These are phyloP conservation scores for Eciton burchellii DNA, from an alignment of 1,140 invertebrate species.

Conservation along the genomic window DNA sequence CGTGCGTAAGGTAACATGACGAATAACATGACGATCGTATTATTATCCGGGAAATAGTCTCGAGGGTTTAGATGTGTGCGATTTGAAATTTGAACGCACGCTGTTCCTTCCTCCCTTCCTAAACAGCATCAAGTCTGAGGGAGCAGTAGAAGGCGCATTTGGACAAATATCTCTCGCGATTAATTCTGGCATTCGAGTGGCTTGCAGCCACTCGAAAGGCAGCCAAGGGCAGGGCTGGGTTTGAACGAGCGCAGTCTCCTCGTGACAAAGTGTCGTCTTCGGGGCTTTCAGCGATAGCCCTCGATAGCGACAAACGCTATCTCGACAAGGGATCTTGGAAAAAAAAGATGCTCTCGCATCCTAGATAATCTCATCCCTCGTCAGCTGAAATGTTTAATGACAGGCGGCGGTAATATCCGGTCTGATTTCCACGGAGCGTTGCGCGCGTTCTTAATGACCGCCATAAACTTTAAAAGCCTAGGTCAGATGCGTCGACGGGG, in stretches of 20 bases:
- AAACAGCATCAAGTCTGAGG: too few species aligned
- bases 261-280: constrained; percentile 14
- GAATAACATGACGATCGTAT: too few species aligned
- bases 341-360: constrained; percentile 14
- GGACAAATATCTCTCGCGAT: too few species aligned
- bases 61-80: too few species aligned
- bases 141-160: too few species aligned
- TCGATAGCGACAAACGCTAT: not conserved
- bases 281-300: not conserved
- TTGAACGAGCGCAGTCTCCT: constrained; percentile 17
- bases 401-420: constrained; percentile 15
- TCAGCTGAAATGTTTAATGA: constrained; percentile 30
- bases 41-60: too few species aligned
- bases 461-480: constrained; percentile 43
- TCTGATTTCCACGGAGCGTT: constrained; percentile 26
- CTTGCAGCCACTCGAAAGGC: too few species aligned
- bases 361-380: not conserved
- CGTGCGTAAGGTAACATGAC: too few species aligned
- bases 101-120: too few species aligned
- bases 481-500: not conserved
- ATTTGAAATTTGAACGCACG: too few species aligned
- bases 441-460: constrained; percentile 21
- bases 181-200: too few species aligned
- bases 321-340: constrained; percentile 2
- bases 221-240: too few species aligned